Conservation (phyloP, 1,140 invertebrate genomes). For the Popillia japonica region DNA sequence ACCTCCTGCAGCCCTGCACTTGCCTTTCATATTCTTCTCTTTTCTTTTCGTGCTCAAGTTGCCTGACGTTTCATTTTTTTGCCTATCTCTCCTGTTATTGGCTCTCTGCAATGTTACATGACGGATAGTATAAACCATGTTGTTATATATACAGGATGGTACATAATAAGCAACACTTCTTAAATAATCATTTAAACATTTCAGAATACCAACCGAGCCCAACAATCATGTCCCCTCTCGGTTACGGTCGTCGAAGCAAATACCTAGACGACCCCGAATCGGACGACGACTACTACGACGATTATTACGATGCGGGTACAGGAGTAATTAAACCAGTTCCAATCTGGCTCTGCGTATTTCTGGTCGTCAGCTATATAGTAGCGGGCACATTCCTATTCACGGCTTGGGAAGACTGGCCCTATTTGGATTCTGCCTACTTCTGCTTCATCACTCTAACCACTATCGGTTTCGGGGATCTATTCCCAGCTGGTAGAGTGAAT, state of each 20-base stretch:
- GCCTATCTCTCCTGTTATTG: too few relatives aligned
- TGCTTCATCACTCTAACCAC: slow-evolving; percentile 96
- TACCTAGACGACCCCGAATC: slow-evolving; percentile 63
- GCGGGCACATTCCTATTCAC: slow-evolving; percentile 87
- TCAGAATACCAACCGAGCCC: slow-evolving; percentile 63
- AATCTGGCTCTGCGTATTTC: slow-evolving; percentile 89
- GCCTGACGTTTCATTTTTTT: too few relatives aligned
- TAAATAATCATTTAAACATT: slow-evolving; percentile 47
- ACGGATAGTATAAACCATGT: too few relatives aligned
- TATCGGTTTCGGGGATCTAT: slow-evolving; percentile 94
- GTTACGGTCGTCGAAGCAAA: slow-evolving; percentile 69
- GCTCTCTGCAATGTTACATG: too few relatives aligned
- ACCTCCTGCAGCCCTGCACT: too few relatives aligned
- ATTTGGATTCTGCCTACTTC: slow-evolving; percentile 92
- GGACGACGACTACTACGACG: slow-evolving; percentile 62
- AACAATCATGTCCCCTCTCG: slow-evolving; percentile 74
- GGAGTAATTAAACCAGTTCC: slow-evolving; percentile 77
- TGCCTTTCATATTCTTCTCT: too few relatives aligned
- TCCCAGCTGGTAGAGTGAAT: slow-evolving; percentile 82
- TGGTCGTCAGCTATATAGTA: slow-evolving; percentile 88
- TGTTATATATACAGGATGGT: too few relatives aligned
- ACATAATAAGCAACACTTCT: too few relatives aligned
- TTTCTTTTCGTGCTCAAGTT: too few relatives aligned
- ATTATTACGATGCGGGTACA: slow-evolving; percentile 56
- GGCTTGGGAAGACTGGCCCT: slow-evolving; percentile 87